Conservation (phyloP, 2,113 vertebrate species). For the Lagopus leucura region DNA sequence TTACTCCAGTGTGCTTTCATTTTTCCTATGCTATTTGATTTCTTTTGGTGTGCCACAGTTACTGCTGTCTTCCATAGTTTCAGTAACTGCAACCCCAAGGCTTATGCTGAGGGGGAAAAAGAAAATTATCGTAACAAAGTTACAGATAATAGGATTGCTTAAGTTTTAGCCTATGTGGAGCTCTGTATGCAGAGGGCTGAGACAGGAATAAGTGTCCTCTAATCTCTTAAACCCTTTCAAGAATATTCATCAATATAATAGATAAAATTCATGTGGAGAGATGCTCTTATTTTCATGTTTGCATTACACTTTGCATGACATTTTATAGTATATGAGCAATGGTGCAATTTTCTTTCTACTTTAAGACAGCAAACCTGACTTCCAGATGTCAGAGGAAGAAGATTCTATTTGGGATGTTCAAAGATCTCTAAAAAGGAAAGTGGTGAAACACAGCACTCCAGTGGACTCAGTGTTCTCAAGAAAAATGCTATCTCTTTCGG, state of each 20-base stretch:
- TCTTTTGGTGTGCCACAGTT: neutral
- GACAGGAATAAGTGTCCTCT: neutral
- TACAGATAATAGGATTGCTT: neutral
- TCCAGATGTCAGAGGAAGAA: slow-evolving; percentile 64
- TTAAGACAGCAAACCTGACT: neutral
- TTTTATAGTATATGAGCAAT: neutral
- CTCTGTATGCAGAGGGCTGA: neutral
- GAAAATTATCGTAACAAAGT: neutral
- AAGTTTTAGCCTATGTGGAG: neutral
- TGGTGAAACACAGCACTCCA: slow-evolving; percentile 65
- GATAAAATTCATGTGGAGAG: neutral
- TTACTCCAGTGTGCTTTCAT: neutral
- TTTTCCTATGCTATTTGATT: neutral
- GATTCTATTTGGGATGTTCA: slow-evolving; percentile 48
- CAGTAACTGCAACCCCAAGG: neutral
- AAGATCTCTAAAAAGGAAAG: slow-evolving; percentile 16
- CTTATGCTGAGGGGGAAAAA: neutral
- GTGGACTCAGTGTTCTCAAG: neutral
- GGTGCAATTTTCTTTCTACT: neutral
- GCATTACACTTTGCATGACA: accelerated
- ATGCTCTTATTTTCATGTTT: neutral
- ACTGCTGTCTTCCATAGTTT: neutral
- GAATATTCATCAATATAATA: neutral
- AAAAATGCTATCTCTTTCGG: neutral
- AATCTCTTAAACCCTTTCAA: neutral